Evolutionary conservation across 2,888 invertebrate species (phyloP), one percentile per base, ranked within the genome.

Genomic region (Hesperia comma): DNA sequence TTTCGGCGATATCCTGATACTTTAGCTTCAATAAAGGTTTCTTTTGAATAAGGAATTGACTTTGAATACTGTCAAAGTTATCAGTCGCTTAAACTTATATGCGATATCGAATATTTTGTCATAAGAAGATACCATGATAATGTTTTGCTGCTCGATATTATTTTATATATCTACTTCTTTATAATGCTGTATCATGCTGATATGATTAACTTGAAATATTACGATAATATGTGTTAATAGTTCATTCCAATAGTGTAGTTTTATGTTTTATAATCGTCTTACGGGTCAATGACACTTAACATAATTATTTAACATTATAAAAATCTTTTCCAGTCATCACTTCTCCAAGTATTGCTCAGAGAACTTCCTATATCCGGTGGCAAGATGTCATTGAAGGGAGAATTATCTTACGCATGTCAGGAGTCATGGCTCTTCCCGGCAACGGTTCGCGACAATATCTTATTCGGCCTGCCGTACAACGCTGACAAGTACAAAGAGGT

Each of bases 351-450:
- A 4, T 87, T 97, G 43, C 88, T 97, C 19, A 94, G 94, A 40
- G 97, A 97, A 81, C 84, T 97, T 15, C 94, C 95, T 0, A 75
- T 94, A 10, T 77, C 79, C 4, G 77, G 77, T 3, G 97, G 98
- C 0, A 88, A 81, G 5, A 78, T 97, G 1, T 88, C 89, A 40
- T 84, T 96, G 0, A 93, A 94, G 14, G 97, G 95, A 1, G 90
- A 76, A 0, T 8, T 96, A 6, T 95, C 96, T 0, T 98, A 97
- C 79, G 96, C 97, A 0, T 94, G 96, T 61, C 97, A 98, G 82
- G 97, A 98, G 76, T 94, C 98, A 0, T 98, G 98, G 98, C 92
- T 96, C 0, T 96, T 96, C 78, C 94, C 95, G 0, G 94, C 94
- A 0, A 95, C 96, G 0, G 94, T 98, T 0, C 88, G 96, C 55